These are phyloP conservation scores for Tinea trinotella DNA, from an alignment of 2,888 invertebrate species.

Conservation along the genomic window DNA sequence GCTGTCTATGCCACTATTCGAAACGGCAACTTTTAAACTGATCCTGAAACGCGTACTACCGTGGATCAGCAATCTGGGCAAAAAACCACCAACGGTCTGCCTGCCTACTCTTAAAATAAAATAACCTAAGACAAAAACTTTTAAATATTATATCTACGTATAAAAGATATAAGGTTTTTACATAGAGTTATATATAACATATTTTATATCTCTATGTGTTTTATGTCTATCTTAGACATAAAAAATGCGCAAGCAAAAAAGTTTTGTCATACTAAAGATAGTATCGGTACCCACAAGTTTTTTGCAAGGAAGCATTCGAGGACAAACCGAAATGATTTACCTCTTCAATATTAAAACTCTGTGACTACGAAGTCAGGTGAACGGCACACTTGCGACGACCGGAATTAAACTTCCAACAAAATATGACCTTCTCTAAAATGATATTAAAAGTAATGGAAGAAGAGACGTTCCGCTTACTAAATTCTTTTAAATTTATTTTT, in stretches of 20 bases:
- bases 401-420: slow-evolving; percentile 51
- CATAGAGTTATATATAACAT: too few relatives aligned
- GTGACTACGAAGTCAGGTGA: slow-evolving; percentile 40
- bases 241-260: not conserved
- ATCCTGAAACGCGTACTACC: too few relatives aligned
- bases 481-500: not conserved
- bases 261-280: slow-evolving; percentile 3
- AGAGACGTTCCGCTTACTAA: not conserved
- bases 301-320: slow-evolving; percentile 12
- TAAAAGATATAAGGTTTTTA: too few relatives aligned
- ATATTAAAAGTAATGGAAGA: slow-evolving; percentile 5
- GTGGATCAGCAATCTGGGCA: too few relatives aligned
- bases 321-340: slow-evolving; percentile 43
- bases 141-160: too few relatives aligned
- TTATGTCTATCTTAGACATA: too few relatives aligned
- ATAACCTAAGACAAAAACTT: too few relatives aligned
- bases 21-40: too few relatives aligned
- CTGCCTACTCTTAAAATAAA: too few relatives aligned
- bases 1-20: too few relatives aligned
- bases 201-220: too few relatives aligned
- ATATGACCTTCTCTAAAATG: slow-evolving; percentile 33
- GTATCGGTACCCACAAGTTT: slow-evolving; percentile 14
- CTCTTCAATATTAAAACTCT: slow-evolving; percentile 39
- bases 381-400: slow-evolving; percentile 34
- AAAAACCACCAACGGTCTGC: too few relatives aligned